Conservation (phyloP, 2,797 vertebrate species). For the Buceros bicornis region DNA sequence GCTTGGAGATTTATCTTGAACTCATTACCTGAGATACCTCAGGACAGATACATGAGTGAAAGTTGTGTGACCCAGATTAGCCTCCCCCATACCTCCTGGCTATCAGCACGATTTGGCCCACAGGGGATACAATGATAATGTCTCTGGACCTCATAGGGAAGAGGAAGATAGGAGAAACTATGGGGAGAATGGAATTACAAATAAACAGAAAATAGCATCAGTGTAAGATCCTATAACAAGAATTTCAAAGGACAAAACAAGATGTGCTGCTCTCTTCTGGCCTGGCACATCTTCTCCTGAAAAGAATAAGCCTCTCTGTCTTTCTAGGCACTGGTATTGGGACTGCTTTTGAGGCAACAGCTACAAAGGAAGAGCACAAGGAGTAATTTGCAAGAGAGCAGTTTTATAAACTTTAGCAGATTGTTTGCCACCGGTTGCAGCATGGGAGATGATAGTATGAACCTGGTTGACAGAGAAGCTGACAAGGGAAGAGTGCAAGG, state of each 20-base stretch:
- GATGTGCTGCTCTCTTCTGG: neutral
- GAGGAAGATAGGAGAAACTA: neutral
- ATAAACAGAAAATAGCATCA: neutral
- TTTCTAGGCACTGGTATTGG: neutral
- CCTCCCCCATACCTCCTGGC: neutral
- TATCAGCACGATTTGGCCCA: neutral
- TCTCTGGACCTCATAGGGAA: neutral
- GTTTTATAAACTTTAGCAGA: neutral
- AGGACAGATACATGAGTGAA: neutral
- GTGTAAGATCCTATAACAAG: neutral
- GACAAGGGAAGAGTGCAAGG: neutral
- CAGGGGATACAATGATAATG: neutral
- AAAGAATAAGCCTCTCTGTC: neutral
- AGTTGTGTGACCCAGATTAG: neutral
- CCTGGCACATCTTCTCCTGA: neutral
- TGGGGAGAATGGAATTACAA: neutral
- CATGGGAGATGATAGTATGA: neutral
- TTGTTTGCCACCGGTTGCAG: neutral
- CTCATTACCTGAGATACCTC: conserved; percentile 27
- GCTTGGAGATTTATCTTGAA: conserved; percentile 23
- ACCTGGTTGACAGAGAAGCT: neutral
- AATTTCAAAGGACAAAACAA: neutral
- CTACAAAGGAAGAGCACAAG: neutral
- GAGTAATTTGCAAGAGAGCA: neutral
- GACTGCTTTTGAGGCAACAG: neutral